These are phyloP conservation scores for Bombus superbus DNA, from an alignment of 1,140 invertebrate genomes.

Conservation along the genomic window DNA sequence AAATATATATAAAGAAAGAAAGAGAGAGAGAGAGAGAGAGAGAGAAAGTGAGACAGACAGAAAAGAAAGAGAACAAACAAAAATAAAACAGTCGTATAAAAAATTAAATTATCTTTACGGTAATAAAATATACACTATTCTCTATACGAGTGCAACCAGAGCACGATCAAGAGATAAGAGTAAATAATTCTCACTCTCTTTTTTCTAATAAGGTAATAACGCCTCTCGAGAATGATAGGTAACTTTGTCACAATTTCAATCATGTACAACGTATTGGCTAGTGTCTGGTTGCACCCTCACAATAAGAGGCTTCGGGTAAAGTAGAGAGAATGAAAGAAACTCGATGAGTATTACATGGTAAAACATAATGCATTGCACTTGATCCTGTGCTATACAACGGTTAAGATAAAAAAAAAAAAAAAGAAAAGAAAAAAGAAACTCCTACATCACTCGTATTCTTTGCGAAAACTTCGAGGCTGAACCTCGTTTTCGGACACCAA, in stretches of 20 bases:
- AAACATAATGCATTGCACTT: slow-evolving; percentile 59
- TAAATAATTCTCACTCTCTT: background rate
- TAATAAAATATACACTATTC: slow-evolving; percentile 43
- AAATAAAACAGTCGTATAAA: slow-evolving; percentile 43
- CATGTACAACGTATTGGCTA: background rate
- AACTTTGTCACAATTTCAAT: background rate
- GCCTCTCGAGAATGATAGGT: background rate
- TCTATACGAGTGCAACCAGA: slow-evolving; percentile 18
- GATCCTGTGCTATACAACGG: slow-evolving; percentile 42
- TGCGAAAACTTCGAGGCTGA: background rate
- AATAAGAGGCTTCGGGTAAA: slow-evolving; percentile 21
- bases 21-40: background rate
- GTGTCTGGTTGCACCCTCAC: slow-evolving; percentile 22
- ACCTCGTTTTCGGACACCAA: background rate
- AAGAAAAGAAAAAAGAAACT: background rate
- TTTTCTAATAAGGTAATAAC: background rate
- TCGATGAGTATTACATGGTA: slow-evolving; percentile 62
- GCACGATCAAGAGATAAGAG: no score
- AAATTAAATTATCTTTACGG: slow-evolving; percentile 54
- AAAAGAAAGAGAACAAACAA: slow-evolving; percentile 15
- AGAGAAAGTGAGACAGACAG: background rate
- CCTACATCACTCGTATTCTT: background rate
- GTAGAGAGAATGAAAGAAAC: slow-evolving; percentile 40
- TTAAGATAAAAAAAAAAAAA: background rate
- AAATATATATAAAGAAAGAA: background rate